A percentile compares a stretch with the other conserved stretches of the same genome.
Conservation (phyloP, 2,797 vertebrate genomes). For the Bradypodion pumilum region DNA sequence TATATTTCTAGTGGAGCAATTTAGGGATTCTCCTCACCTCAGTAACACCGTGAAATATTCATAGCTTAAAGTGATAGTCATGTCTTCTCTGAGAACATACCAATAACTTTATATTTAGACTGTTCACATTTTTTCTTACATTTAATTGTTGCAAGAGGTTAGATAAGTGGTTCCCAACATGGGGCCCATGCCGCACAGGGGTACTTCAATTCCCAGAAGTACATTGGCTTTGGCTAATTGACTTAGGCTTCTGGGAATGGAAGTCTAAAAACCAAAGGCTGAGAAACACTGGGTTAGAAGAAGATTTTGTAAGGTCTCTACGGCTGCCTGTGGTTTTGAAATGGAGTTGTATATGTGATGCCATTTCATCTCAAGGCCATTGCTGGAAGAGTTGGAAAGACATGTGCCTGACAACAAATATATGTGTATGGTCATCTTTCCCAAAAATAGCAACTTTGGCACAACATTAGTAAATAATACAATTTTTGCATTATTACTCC, state of each 20-base stretch:
- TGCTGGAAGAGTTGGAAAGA: neutral
- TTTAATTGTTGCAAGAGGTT: slow-evolving; percentile 1
- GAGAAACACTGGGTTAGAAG: too few relatives aligned
- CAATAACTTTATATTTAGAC: neutral
- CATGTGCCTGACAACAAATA: neutral
- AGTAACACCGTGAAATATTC: neutral
- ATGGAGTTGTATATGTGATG: neutral
- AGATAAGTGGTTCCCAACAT: too few relatives aligned
- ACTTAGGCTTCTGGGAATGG: too few relatives aligned
- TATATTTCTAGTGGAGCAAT: neutral
- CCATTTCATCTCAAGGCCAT: neutral
- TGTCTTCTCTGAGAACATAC: neutral
- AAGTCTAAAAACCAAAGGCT: too few relatives aligned
- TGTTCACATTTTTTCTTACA: neutral
- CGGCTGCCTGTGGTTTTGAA: neutral
- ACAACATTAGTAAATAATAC: too few relatives aligned
- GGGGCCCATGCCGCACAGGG: too few relatives aligned
- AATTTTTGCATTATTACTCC: neutral
- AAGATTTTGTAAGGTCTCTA: too few relatives aligned
- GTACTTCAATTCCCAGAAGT: too few relatives aligned
- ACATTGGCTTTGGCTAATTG: too few relatives aligned
- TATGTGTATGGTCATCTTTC: neutral
- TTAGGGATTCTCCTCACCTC: neutral
- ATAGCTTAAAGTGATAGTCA: neutral
- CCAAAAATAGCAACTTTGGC: too few relatives aligned